phyloP scores from a whole-genome alignment of 2,797 vertebrate species.

The Gorsachius magnificus region DNA sequence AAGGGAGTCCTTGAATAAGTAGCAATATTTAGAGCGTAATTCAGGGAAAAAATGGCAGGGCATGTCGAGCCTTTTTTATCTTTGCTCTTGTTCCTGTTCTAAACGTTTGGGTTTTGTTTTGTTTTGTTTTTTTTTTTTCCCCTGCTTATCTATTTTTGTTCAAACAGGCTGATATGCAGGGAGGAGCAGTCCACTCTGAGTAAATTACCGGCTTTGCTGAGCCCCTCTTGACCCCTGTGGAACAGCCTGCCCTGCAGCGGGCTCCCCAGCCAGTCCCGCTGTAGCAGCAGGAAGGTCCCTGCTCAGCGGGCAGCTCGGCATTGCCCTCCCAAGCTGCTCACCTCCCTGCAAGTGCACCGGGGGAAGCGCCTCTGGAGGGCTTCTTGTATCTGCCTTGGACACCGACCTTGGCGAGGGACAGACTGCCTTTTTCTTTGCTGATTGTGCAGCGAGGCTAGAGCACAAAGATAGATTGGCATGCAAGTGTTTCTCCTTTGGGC shows the following conservation, averaged over 20 bases:
- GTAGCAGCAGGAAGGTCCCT: neutral
- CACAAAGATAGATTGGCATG: neutral
- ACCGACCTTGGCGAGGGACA: neutral
- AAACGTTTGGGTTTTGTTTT: neutral
- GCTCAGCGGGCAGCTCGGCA: neutral
- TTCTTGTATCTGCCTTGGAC: neutral
- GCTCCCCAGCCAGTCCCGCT: neutral
- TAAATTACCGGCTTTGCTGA: neutral
- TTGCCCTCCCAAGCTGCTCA: neutral
- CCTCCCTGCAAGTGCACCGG: neutral
- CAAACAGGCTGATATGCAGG: neutral
- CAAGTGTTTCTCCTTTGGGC: neutral
- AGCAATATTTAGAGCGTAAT: neutral
- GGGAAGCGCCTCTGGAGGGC: neutral
- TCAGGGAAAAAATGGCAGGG: neutral
- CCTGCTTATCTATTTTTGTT: neutral
- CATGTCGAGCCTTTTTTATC: neutral
- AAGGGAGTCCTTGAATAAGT: neutral
- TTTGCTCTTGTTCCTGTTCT: neutral
- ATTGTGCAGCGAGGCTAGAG: neutral
- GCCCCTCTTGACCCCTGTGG: neutral
- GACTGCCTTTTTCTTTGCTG: neutral
- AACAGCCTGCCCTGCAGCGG: accelerated
- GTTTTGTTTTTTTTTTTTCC: neutral
- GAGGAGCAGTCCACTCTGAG: neutral